Evolutionary conservation across 2,888 invertebrate species (phyloP).

Genomic region (Watsonalla binaria): DNA sequence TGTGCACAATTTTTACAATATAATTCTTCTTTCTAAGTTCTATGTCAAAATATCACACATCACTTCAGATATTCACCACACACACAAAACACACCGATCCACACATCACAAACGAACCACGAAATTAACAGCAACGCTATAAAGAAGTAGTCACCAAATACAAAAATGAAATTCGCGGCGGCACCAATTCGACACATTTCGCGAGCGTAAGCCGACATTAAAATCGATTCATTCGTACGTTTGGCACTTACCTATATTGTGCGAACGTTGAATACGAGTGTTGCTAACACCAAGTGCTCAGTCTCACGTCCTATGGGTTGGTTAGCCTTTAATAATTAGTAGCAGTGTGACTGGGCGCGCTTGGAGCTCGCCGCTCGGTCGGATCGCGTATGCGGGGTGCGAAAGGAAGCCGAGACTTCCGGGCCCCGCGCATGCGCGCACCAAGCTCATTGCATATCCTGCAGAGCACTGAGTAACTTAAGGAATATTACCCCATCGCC

Average conservation of each 20-base stretch:
- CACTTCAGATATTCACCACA: not conserved
- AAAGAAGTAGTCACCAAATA: not conserved
- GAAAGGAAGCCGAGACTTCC: not conserved
- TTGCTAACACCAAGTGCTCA: not conserved
- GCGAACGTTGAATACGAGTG: not conserved
- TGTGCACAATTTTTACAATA: no score
- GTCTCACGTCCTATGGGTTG: not conserved
- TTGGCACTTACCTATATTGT: not conserved
- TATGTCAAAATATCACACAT: not conserved
- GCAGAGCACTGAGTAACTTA: not conserved
- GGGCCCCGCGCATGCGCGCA: not conserved
- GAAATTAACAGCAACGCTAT: not conserved
- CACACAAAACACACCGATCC: not conserved
- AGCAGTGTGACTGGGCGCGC: not conserved
- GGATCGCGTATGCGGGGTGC: not conserved
- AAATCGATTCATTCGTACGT: not conserved
- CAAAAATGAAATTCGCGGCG: not conserved
- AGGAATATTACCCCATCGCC: not conserved
- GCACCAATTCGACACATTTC: not conserved
- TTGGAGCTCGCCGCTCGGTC: not conserved
- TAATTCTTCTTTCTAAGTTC: no score
- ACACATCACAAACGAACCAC: not conserved
- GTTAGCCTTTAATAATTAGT: not conserved
- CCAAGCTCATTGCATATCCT: not conserved
- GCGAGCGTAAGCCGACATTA: not conserved